Percentiles rank a stretch among this genome's conserved stretches.
Conservation (phyloP, 2,797 vertebrate species). For the Anisognathus igniventris region DNA sequence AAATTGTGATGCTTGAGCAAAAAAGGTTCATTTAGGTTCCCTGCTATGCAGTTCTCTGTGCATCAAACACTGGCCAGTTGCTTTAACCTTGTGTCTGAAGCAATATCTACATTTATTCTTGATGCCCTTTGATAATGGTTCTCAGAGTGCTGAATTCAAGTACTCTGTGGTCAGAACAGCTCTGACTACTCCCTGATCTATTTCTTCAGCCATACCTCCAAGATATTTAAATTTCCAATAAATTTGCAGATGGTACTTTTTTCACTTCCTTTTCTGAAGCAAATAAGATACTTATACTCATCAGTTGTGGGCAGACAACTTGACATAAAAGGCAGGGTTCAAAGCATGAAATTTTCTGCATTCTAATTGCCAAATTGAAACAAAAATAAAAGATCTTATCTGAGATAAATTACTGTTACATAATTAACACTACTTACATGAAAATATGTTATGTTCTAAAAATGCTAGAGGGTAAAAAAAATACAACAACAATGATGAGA, state of each 20-base stretch:
- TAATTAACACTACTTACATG: conserved; percentile 66
- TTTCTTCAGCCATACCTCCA: conserved; percentile 21
- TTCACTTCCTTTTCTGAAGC: conserved; percentile 65
- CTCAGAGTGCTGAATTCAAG: neutral
- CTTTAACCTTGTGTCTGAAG: neutral
- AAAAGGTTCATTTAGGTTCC: neutral
- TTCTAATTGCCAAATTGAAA: conserved; percentile 69
- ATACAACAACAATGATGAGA: conserved; percentile 66
- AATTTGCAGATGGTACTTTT: conserved; percentile 64
- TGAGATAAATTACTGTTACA: conserved; percentile 66
- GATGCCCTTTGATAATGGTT: neutral
- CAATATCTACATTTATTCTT: neutral
- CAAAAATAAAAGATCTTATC: conserved; percentile 68
- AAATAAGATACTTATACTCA: conserved; percentile 50
- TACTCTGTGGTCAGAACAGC: neutral
- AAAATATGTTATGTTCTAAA: conserved; percentile 67
- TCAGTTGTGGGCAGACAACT: conserved; percentile 63
- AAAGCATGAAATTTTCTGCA: conserved; percentile 60
- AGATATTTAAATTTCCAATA: conserved; percentile 50
- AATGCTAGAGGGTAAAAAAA: conserved; percentile 66
- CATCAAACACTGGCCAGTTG: neutral
- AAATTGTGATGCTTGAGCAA: neutral
- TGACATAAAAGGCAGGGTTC: conserved; percentile 65
- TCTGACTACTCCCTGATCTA: neutral
- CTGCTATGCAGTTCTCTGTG: neutral